These are phyloP conservation scores for Tigriopus californicus DNA, from an alignment of 2,888 invertebrate species.

Conservation along the genomic window DNA sequence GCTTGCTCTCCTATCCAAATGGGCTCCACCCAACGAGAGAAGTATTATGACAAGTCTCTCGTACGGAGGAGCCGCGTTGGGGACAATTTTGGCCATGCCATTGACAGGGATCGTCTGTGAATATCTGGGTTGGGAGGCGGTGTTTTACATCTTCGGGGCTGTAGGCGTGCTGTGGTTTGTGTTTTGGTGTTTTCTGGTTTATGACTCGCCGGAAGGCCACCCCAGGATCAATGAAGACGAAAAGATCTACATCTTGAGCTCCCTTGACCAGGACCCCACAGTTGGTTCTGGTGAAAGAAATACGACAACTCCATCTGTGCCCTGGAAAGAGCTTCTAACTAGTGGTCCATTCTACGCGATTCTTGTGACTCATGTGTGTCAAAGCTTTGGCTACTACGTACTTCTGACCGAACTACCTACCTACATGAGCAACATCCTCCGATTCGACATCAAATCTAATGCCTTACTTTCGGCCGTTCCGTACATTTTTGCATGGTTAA, in stretches of 20 bases:
- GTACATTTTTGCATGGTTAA: not conserved
- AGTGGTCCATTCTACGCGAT: conserved; percentile 6
- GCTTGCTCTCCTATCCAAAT: conserved; percentile 55
- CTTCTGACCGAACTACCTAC: conserved; percentile 6
- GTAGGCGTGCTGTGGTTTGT: not conserved
- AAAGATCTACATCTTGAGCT: not conserved
- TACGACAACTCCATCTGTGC: not conserved
- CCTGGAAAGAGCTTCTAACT: conserved; percentile 4
- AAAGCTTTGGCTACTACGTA: conserved; percentile 7
- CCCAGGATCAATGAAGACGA: not conserved
- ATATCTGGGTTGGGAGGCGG: conserved; percentile 28
- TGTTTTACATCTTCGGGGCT: conserved; percentile 20
- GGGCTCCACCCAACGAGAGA: conserved; percentile 62
- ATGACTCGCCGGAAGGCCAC: conserved; percentile 1
- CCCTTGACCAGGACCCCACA: not conserved
- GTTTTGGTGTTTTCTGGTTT: not conserved
- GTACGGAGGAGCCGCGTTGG: conserved; percentile 43
- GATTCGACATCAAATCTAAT: not conserved
- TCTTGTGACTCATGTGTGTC: not conserved
- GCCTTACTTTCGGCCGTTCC: not conserved
- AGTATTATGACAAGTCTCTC: conserved; percentile 41
- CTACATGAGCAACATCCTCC: not conserved
- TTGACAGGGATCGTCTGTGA: conserved; percentile 50
- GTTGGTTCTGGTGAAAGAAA: not conserved
- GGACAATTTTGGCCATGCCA: conserved; percentile 75